These are phyloP conservation scores for Drosophila auraria DNA, from an alignment of 1,140 invertebrate species.

Conservation along the genomic window DNA sequence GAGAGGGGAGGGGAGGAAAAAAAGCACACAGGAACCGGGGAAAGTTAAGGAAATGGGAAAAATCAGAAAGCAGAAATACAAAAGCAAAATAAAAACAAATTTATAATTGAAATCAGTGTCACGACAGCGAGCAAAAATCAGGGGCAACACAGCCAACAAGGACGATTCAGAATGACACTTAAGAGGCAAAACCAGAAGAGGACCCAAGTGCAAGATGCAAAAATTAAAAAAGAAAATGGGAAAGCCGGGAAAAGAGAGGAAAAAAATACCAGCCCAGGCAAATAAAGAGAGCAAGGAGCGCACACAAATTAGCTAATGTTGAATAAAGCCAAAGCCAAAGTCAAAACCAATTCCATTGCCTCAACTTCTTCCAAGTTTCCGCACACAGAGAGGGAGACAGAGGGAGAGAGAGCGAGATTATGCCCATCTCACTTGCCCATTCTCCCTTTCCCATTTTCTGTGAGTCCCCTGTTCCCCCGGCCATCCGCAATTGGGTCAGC, in stretches of 20 bases:
- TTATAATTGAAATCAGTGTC: conserved; percentile 83
- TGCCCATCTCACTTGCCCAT: not conserved
- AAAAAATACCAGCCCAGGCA: not conserved
- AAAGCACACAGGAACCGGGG: not conserved
- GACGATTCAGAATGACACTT: conserved; percentile 57
- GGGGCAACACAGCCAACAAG: conserved; percentile 8
- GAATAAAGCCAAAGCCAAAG: conserved; percentile 52
- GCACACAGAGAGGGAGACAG: not conserved
- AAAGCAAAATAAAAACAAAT: conserved; percentile 54
- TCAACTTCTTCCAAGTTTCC: conserved; percentile 48
- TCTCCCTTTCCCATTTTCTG: no score
- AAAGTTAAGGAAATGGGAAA: conserved; percentile 30
- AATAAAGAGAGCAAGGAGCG: conserved; percentile 17
- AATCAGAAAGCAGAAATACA: not conserved
- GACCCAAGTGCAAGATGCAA: conserved; percentile 39
- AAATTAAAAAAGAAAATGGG: conserved; percentile 35
- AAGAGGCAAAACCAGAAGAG: conserved; percentile 19
- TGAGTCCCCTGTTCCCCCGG: conserved; percentile 16
- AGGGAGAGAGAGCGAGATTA: not conserved
- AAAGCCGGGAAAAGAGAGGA: not conserved
- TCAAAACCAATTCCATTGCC: conserved; percentile 64
- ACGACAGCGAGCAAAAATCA: conserved; percentile 39
- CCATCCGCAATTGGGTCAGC: conserved; percentile 72
- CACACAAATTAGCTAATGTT: conserved; percentile 82
- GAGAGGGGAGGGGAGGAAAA: not conserved